Evolutionary conservation across 2,888 invertebrate species (phyloP).

Genomic region (Cheilosia variabilis): DNA sequence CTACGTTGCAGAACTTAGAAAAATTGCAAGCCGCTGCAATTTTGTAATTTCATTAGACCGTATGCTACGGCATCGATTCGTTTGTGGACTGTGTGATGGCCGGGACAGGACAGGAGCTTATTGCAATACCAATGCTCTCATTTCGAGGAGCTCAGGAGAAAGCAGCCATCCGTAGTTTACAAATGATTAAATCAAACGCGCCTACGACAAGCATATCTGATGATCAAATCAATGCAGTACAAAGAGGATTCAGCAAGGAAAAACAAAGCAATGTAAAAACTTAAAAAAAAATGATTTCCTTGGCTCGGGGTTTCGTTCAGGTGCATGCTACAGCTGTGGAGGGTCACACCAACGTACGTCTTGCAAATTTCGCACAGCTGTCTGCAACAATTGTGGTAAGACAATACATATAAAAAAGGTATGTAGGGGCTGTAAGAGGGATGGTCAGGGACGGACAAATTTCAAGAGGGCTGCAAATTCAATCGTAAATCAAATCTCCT

Average conservation of each 20-base stretch:
- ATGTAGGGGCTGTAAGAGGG: not conserved
- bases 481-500: too few species aligned
- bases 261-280: too few species aligned
- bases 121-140: constrained; percentile 12
- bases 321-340: constrained; percentile 13
- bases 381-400: constrained; percentile 1
- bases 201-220: too few species aligned
- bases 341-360: not conserved
- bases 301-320: not conserved
- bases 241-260: too few species aligned
- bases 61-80: not conserved
- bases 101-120: constrained; percentile 57
- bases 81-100: not conserved
- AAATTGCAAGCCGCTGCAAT: not conserved
- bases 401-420: constrained; percentile 3
- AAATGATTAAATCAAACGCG: constrained; percentile 10
- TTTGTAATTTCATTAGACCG: not conserved
- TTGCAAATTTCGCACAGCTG: constrained; percentile 11
- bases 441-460: too few species aligned
- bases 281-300: too few species aligned
- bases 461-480: too few species aligned
- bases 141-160: not conserved
- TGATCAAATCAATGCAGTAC: too few species aligned
- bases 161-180: not conserved
- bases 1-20: too few species aligned